phyloP scores from a whole-genome alignment of 2,113 vertebrate genomes.

The Sarotherodon lohbergeri region DNA sequence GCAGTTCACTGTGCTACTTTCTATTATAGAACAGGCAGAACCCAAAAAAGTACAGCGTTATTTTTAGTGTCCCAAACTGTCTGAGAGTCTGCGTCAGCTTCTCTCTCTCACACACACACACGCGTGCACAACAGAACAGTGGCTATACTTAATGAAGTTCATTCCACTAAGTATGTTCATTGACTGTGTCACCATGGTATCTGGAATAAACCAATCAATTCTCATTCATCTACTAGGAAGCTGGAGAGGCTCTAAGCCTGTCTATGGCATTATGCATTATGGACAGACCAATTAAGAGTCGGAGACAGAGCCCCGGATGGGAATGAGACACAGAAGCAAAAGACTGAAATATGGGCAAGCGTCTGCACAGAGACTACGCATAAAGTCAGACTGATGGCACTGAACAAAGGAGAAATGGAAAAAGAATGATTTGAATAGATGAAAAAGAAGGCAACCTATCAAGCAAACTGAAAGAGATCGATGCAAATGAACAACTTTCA shows the following conservation, averaged over 20 bases:
- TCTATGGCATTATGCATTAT: conserved; percentile 39
- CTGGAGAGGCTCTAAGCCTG: conserved; percentile 6
- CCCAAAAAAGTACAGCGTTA: conserved; percentile 11
- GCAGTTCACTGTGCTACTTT: conserved; percentile 7
- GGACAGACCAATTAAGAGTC: conserved; percentile 49
- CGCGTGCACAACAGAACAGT: background rate
- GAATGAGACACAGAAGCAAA: conserved; percentile 9
- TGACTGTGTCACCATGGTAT: conserved; percentile 38
- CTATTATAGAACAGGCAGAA: conserved; percentile 12
- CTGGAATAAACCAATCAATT: conserved; percentile 39
- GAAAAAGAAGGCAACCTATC: conserved; percentile 12
- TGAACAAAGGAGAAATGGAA: conserved; percentile 8
- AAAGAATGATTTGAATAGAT: conserved; percentile 15
- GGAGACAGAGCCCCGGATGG: background rate
- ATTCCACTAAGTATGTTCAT: conserved; percentile 25
- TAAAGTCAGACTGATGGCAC: conserved; percentile 28
- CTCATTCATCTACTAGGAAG: conserved; percentile 20
- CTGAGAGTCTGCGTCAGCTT: background rate
- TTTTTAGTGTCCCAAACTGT: conserved; percentile 39
- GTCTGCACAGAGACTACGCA: background rate
- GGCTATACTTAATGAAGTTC: conserved; percentile 15
- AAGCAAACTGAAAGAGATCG: conserved; percentile 3
- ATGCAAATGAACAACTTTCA: conserved; percentile 31
- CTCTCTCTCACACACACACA: background rate
- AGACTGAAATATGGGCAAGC: conserved; percentile 4